phyloP scores from a whole-genome alignment of 2,888 invertebrate species.

The Icerya purchasi region DNA sequence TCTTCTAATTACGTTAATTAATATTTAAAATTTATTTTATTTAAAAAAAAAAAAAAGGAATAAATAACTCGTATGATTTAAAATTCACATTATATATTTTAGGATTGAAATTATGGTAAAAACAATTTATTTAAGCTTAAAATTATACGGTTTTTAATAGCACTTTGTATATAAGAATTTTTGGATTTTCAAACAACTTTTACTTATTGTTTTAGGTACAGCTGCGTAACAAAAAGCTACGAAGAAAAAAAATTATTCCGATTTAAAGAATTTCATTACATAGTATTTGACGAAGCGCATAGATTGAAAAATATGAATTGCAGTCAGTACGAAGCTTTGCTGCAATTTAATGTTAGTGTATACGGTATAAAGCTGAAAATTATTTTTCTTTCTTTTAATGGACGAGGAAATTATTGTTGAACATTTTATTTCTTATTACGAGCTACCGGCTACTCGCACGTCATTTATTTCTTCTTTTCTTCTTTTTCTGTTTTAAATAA shows the following conservation, averaged over 20 bases:
- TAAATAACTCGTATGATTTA: too few species aligned
- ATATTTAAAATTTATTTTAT: too few species aligned
- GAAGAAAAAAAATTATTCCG: constrained; percentile 82
- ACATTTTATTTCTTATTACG: too few species aligned
- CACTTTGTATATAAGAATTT: background rate
- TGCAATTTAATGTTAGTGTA: constrained; percentile 51
- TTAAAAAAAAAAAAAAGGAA: too few species aligned
- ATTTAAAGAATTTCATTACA: constrained; percentile 71
- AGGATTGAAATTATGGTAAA: too few species aligned
- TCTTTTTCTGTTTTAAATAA: constrained; percentile 3
- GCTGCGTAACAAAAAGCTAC: constrained; percentile 61
- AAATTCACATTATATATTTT: too few species aligned
- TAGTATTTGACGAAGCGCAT: constrained; percentile 91
- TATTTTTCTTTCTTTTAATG: too few species aligned
- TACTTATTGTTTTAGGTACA: constrained; percentile 31
- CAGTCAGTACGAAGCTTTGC: constrained; percentile 66
- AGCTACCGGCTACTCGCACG: too few species aligned
- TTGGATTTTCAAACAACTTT: too few species aligned
- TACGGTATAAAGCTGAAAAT: too few species aligned
- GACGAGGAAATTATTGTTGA: too few species aligned
- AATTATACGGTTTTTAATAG: background rate
- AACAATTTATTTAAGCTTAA: constrained; percentile 3
- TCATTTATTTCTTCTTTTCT: background rate
- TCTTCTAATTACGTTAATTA: too few species aligned
- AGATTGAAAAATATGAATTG: constrained; percentile 97